Base-by-base conservation (phyloP, 2,888 invertebrate genomes). In the Toxonevra muliebris region DNA sequence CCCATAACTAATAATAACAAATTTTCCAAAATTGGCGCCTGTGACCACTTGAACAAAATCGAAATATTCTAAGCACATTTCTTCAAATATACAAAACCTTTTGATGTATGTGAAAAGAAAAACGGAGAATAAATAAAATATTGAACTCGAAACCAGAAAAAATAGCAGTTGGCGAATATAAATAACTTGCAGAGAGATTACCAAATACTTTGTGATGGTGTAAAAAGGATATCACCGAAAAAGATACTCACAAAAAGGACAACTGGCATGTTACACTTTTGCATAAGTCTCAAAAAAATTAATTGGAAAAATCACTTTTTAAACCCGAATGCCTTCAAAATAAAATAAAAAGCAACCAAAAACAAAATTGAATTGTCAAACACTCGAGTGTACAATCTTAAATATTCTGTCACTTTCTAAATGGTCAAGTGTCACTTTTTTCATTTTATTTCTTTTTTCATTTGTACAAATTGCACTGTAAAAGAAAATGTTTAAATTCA, bases 11-110 rank as follows among this genome's bases (percentile, higher is more conserved):
- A 64, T 59, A 42, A 60, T 63, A 45, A 58, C 61, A 68, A 66
- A 68, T 45, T 66, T 57, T 60, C 30, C 3, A 30, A 30, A 30
- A 63, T 17, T 60, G 73, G 73, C 73, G 73, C 73, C 73, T 69
- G 69, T 69, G 72, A 71, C 71, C 73, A 72, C 73, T 73, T 72
- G 65, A 73, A 71, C 70, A 73, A 67, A 66, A 73, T 69, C 71
- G 64, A 67, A 65, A 17, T 71, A 67, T 71, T 68, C 69, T 63
- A 64, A 61, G 69, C 52, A 17, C 30, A 40, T 54, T 69, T 50
- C 61, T 9, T 19, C 15, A 55, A 13, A 20, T 11, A 66, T 58
- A 66, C 19, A 62, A 61, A 40, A 30, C 30, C 7, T 30, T 30
- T 30, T 30, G 30, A 30, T 30, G 2, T 30, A 30, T 30, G 2